Percentiles rank a stretch among this genome's conserved stretches.
These are phyloP conservation scores for Disparrhopalites patrizii DNA, from an alignment of 2,888 invertebrate species.

Conservation along the genomic window DNA sequence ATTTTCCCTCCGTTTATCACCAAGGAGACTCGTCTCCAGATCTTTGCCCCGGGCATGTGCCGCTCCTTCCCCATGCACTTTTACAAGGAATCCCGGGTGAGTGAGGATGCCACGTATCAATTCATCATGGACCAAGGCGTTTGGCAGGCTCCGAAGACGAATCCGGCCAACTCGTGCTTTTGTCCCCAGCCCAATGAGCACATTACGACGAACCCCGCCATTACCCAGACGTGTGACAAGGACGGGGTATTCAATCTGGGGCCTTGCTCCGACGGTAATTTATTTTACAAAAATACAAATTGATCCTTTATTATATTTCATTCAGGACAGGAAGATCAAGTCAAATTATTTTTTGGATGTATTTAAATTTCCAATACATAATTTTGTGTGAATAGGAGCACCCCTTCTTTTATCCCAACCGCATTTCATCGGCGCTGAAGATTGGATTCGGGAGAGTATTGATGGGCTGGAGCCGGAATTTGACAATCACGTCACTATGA, in stretches of 20 bases:
- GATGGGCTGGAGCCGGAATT: conserved; percentile 10
- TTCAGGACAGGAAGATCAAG: too few relatives aligned
- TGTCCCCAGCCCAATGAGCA: conserved; percentile 7
- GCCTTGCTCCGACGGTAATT: conserved; percentile 17
- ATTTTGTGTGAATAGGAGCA: neutral
- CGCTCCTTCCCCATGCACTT: conserved; percentile 15
- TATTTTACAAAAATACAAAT: neutral
- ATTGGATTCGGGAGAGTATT: neutral
- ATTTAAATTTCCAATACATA: neutral
- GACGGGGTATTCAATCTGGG: conserved; percentile 16
- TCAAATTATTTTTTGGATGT: neutral
- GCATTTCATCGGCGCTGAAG: conserved; percentile 7
- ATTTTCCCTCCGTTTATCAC: conserved; percentile 8
- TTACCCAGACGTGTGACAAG: neutral
- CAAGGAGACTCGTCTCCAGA: conserved; percentile 1
- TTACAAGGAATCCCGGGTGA: neutral
- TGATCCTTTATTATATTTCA: too few relatives aligned
- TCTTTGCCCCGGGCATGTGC: conserved; percentile 22
- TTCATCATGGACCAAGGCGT: conserved; percentile 1
- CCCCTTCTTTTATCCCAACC: conserved; percentile 7
- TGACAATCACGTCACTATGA: conserved; percentile 12
- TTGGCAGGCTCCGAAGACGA: conserved; percentile 11
- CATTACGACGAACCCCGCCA: neutral
- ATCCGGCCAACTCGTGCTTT: conserved; percentile 19
- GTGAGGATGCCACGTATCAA: neutral